Percentiles rank a stretch among this genome's conserved stretches.
These are phyloP conservation scores for Halcyon badia DNA, from an alignment of 2,797 vertebrate genomes.

Conservation along the genomic window DNA sequence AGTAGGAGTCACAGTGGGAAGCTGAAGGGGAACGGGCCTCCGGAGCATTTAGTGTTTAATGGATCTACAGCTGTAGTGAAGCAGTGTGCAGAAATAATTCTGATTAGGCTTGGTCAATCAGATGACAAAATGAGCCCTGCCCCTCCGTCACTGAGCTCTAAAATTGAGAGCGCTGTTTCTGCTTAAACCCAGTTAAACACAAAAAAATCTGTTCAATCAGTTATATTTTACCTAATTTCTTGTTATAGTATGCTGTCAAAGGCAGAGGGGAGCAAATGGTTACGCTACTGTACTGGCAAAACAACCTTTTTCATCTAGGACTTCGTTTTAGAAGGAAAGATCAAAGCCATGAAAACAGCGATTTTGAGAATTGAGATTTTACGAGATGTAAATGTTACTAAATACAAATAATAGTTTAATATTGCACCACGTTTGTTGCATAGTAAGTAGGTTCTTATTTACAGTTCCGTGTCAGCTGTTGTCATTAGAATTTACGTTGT, in stretches of 20 bases:
- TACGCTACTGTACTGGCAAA: background rate
- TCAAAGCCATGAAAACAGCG: background rate
- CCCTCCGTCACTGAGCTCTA: conserved; percentile 23
- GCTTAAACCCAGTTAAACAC: conserved; percentile 22
- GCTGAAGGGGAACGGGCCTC: conserved; percentile 74
- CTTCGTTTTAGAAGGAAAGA: background rate
- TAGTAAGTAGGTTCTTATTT: background rate
- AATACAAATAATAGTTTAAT: background rate
- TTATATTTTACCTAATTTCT: conserved; percentile 29
- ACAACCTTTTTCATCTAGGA: background rate
- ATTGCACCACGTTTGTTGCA: background rate
- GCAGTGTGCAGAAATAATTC: conserved; percentile 93
- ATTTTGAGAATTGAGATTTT: conserved; percentile 4
- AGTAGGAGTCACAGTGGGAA: conserved; percentile 82
- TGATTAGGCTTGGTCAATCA: conserved; percentile 90
- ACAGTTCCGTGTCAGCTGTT: background rate
- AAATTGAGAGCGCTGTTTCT: background rate
- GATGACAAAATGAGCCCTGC: conserved; percentile 72
- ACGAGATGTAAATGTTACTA: background rate
- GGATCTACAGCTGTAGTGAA: conserved; percentile 81
- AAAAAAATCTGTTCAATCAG: background rate
- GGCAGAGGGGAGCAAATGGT: background rate
- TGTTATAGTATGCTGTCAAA: background rate
- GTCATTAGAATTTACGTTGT: background rate
- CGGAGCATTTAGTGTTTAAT: conserved; percentile 81